phyloP scores from a whole-genome alignment of 2,797 vertebrate genomes.

The Artibeus lituratus region DNA sequence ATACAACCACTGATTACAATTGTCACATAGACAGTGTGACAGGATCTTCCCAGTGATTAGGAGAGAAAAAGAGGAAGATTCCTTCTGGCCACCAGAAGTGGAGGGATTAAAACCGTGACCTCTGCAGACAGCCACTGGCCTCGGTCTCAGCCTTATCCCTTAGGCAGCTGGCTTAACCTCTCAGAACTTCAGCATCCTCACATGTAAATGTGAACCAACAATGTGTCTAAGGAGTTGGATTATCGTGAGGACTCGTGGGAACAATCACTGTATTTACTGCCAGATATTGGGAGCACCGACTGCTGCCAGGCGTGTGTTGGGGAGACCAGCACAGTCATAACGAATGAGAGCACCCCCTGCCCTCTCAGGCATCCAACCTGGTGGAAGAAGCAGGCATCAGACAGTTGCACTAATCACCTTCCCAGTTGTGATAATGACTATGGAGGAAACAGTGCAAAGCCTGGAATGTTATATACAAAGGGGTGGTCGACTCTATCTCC shows the following conservation, averaged over 20 bases:
- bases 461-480: not conserved
- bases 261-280: not conserved
- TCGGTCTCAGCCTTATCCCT: not conserved
- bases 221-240: not conserved
- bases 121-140: not conserved
- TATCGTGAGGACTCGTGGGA: not conserved
- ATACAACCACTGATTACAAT: conserved; percentile 60
- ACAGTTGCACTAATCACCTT: not conserved
- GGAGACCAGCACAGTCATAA: not conserved
- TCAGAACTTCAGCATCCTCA: not conserved
- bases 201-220: not conserved
- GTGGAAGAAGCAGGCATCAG: not conserved
- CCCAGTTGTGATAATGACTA: not conserved
- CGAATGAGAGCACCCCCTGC: not conserved
- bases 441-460: not conserved
- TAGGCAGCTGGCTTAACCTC: not conserved
- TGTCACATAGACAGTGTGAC: not conserved
- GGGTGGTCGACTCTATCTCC: not conserved
- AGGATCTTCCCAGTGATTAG: not conserved
- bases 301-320: not conserved
- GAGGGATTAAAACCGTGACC: not conserved
- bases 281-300: not conserved
- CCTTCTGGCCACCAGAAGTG: not conserved
- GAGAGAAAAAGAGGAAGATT: not conserved
- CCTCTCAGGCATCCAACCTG: not conserved